Conservation (phyloP, 2,888 invertebrate species). For the Seira musarum region DNA sequence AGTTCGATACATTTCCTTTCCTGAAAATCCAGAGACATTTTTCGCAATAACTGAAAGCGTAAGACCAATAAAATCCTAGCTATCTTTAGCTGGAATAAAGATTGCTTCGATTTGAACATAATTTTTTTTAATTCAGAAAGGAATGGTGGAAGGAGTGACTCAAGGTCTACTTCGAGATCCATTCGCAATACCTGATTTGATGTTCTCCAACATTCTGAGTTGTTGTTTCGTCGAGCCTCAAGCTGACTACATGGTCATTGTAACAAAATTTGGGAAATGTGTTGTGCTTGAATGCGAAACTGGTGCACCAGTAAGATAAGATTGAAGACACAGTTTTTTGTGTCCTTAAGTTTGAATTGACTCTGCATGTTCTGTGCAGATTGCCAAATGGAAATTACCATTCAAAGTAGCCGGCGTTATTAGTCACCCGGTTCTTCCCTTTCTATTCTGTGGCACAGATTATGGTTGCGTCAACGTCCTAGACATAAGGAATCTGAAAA, state of each 20-base stretch:
- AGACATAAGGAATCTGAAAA: conserved; percentile 58
- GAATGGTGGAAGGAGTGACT: conserved; percentile 56
- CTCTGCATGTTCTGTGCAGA: conserved; percentile 45
- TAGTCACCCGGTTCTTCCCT: conserved; percentile 63
- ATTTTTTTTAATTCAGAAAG: conserved; percentile 40
- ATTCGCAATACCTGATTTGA: conserved; percentile 57
- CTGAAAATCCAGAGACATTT: conserved; percentile 51
- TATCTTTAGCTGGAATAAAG: not conserved
- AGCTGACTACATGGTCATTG: conserved; percentile 58
- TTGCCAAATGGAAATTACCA: conserved; percentile 61
- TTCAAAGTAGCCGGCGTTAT: conserved; percentile 54
- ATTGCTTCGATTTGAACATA: not conserved
- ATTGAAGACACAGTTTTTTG: not conserved
- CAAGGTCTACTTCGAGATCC: conserved; percentile 54
- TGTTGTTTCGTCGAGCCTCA: conserved; percentile 63
- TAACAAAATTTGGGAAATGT: conserved; percentile 55
- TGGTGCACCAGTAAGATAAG: conserved; percentile 44
- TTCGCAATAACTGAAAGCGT: conserved; percentile 61
- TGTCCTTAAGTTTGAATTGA: not conserved
- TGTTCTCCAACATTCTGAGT: conserved; percentile 49
- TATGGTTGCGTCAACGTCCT: conserved; percentile 63
- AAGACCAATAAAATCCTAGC: not conserved
- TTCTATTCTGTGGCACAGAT: conserved; percentile 62
- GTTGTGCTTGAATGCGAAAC: conserved; percentile 53
- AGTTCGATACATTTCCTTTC: conserved; percentile 46